These are phyloP conservation scores for Nematopogon swammerdamellus DNA, from an alignment of 2,888 invertebrate genomes.

Conservation along the genomic window DNA sequence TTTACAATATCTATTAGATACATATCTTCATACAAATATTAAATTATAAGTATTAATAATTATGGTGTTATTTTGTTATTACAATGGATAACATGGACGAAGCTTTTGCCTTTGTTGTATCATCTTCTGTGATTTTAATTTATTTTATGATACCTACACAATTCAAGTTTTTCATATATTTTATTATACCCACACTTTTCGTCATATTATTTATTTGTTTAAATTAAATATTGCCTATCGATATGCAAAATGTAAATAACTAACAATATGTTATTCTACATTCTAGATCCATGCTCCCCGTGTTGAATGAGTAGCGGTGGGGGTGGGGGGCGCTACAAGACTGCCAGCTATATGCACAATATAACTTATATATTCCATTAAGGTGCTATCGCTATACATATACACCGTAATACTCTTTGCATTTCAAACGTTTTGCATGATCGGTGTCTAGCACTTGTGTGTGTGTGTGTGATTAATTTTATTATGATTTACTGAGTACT, in stretches of 20 bases:
- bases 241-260: too few species aligned
- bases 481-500: too few species aligned
- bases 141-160: conserved; percentile 3
- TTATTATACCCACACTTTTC: background rate
- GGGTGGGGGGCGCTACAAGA: conserved; percentile 48
- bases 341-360: conserved; percentile 27
- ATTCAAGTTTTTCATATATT: background rate
- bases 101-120: too few species aligned
- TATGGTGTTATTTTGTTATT: too few species aligned
- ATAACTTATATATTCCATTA: background rate
- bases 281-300: conserved; percentile 77
- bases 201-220: conserved; percentile 2
- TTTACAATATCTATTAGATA: too few species aligned
- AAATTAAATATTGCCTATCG: conserved; percentile 8
- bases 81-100: too few species aligned
- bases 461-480: conserved; percentile 4
- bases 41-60: conserved; percentile 9
- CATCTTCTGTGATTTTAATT: too few species aligned
- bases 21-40: too few species aligned
- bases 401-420: background rate
- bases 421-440: conserved; percentile 4
- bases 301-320: conserved; percentile 72
- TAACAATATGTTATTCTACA: conserved; percentile 14
- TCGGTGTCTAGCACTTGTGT: conserved; percentile 5
- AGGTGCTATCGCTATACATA: background rate